A percentile compares a stretch with the other conserved stretches of the same genome.
Evolutionary conservation across 2,113 vertebrate genomes (phyloP).

Genomic region (Danio rerio): DNA sequence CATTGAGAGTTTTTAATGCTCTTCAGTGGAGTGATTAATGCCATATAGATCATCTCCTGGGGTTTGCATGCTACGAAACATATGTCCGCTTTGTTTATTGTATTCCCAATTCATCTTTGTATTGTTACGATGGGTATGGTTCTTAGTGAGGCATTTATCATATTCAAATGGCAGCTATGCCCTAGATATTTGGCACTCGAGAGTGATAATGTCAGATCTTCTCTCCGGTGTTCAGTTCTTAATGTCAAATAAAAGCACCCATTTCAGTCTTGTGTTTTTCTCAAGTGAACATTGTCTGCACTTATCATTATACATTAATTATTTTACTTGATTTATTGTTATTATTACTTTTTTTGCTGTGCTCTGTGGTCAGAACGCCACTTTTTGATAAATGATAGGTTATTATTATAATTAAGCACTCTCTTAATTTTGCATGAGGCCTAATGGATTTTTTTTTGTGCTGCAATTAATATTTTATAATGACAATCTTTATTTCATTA

Average conservation of each 20-base stretch:
- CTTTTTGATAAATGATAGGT: too few relatives aligned
- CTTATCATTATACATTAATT: not conserved
- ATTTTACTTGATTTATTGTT: not conserved
- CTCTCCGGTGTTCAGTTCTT: conserved; percentile 23
- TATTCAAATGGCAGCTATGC: conserved; percentile 50
- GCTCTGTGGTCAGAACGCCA: too few relatives aligned
- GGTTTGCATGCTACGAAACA: conserved; percentile 37
- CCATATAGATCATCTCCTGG: conserved; percentile 35
- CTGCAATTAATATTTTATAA: too few relatives aligned
- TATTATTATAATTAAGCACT: too few relatives aligned
- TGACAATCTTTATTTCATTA: too few relatives aligned
- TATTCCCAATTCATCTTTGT: conserved; percentile 44
- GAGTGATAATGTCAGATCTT: conserved; percentile 41
- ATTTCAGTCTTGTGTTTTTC: conserved; percentile 4
- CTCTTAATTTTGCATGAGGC: too few relatives aligned
- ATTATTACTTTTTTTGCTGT: not conserved
- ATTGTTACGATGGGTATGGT: conserved; percentile 48
- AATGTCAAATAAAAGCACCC: conserved; percentile 30
- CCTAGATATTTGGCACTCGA: conserved; percentile 36
- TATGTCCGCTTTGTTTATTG: conserved; percentile 49
- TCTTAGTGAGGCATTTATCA: conserved; percentile 49
- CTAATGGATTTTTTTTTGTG: too few relatives aligned
- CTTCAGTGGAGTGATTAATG: conserved; percentile 43
- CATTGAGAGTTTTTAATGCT: conserved; percentile 18
- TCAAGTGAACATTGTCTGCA: conserved; percentile 2